Conservation (phyloP, 2,113 vertebrate species). For the Caloenas nicobarica region DNA sequence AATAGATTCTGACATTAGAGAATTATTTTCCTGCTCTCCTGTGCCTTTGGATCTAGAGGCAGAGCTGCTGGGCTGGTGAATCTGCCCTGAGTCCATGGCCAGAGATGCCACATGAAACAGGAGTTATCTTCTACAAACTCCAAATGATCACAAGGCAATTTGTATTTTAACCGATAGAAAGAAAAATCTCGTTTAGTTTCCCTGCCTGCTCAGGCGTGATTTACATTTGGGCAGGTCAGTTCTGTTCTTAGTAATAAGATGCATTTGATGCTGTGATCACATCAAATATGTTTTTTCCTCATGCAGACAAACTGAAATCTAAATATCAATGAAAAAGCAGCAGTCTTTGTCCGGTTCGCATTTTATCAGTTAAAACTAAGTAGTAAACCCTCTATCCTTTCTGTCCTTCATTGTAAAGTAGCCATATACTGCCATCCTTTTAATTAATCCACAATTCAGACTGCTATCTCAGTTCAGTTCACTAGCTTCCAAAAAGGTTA, state of each 20-base stretch:
- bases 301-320: neutral
- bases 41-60: conserved; percentile 71
- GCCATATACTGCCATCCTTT: neutral
- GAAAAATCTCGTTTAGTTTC: neutral
- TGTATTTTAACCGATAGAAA: conserved; percentile 8
- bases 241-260: conserved; percentile 23
- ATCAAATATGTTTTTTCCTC: neutral
- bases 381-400: neutral
- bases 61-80: conserved; percentile 71
- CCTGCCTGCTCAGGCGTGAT: neutral
- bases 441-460: neutral
- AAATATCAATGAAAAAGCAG: neutral
- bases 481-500: neutral
- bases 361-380: neutral
- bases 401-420: neutral
- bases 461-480: neutral
- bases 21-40: conserved; percentile 72
- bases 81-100: conserved; percentile 71
- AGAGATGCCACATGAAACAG: conserved; percentile 56
- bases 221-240: conserved; percentile 1
- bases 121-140: conserved; percentile 59
- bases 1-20: conserved; percentile 69
- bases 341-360: neutral
- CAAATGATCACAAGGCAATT: conserved; percentile 37
- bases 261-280: neutral